Conservation (phyloP, 2,797 vertebrate species). For the Coregonus suidteri region DNA sequence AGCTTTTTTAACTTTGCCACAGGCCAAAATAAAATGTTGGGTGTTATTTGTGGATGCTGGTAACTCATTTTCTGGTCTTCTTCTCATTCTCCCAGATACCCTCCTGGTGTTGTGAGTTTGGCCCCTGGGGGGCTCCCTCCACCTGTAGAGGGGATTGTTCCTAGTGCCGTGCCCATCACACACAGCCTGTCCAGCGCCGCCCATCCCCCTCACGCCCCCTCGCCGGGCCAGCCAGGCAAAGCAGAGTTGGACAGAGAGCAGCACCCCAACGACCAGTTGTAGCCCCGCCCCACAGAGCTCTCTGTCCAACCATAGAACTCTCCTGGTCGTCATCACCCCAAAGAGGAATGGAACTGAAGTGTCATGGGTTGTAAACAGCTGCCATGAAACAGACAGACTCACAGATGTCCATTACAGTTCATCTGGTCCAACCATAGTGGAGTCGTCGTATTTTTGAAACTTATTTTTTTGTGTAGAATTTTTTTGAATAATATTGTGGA, state of each 20-base stretch:
- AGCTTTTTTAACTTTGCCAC: too few relatives aligned
- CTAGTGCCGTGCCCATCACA: conserved; percentile 90
- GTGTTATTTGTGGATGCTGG: too few relatives aligned
- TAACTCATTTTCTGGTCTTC: background rate
- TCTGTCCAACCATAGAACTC: conserved; percentile 1
- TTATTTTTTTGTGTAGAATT: conserved; percentile 46
- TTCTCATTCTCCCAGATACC: conserved; percentile 81
- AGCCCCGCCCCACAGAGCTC: conserved; percentile 65
- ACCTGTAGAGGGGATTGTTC: conserved; percentile 92
- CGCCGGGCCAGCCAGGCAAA: conserved; percentile 94
- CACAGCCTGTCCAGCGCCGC: conserved; percentile 88
- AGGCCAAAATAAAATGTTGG: too few relatives aligned
- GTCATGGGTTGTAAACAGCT: conserved; percentile 48
- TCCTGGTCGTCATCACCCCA: background rate
- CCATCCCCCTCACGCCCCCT: conserved; percentile 92
- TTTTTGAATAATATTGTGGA: conserved; percentile 51
- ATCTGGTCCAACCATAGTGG: conserved; percentile 62
- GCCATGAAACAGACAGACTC: conserved; percentile 70
- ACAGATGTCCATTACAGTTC: conserved; percentile 34
- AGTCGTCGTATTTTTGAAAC: conserved; percentile 27
- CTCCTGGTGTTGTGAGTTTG: conserved; percentile 89
- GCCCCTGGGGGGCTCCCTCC: conserved; percentile 89
- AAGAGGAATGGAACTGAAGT: conserved; percentile 18
- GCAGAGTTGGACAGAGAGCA: conserved; percentile 97
- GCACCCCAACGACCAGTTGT: conserved; percentile 95